Evolutionary conservation across 1,140 invertebrate species (phyloP), one percentile per base, ranked within the genome.

Genomic region (Whitmania pigra): DNA sequence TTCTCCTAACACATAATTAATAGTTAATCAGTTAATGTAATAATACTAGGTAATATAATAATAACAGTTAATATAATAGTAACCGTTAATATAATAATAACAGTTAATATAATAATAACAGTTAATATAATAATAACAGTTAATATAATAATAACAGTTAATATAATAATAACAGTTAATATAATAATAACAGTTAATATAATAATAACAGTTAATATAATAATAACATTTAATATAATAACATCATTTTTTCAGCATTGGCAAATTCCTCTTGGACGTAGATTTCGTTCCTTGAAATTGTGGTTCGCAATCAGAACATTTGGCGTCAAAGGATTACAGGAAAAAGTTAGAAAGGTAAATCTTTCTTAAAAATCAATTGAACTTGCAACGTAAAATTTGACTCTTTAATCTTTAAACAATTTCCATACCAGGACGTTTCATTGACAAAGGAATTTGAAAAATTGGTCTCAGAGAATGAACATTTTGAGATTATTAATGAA

Each of bases 401-500:
- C 7, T 73, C 9, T n/a, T 5, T 73, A 54, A 73, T 40, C 31
- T 53, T 29, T 40, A 57, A 22, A 53, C 25, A 68, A 71, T 25
- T 71, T 69, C 57, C 66, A 25, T 76, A 76, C 55, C 57, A 89
- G 75, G 87, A 90, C 31, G 87, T 94, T 4, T 78, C 79, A 25
- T 80, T 94, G 77, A 91, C 92, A 0, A 83, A 89, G 69, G 82
- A 88, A 74, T 93, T 96, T 77, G 89, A 89, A 74, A 78, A 85
- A 20, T 79, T 90, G 11, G 85, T 93, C 0, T 77, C 80, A 66
- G 77, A 82, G 4, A 91, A 95, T 80, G 77, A 84, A 0, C 83
- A 89, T 22, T 99, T 98, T 82, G 91, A 97, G 85, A 87, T 99
- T 67, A 89, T 91, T 78, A 94, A 95, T 79, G 87, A 97, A 82